Conservation (phyloP, 2,113 vertebrate species). For the Corydoras maculifer region DNA sequence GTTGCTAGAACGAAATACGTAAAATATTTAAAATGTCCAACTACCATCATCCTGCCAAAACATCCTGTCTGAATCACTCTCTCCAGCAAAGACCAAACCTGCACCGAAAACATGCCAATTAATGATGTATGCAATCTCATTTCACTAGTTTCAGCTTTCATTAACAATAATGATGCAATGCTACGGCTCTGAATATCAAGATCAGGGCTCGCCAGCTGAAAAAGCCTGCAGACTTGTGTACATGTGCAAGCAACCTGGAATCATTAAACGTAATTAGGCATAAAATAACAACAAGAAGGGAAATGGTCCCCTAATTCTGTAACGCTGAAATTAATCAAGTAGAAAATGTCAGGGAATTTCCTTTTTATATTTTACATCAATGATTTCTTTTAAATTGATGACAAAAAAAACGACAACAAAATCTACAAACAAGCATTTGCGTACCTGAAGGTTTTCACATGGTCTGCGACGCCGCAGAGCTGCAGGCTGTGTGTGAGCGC, state of each 20-base stretch:
- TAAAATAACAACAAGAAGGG: background rate
- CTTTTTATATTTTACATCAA: background rate
- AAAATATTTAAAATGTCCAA: too few species aligned
- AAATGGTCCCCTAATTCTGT: slow-evolving; percentile 6
- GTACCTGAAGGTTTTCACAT: slow-evolving; percentile 96
- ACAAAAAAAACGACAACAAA: background rate
- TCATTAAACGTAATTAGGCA: slow-evolving; percentile 4
- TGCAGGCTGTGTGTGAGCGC: slow-evolving; percentile 90
- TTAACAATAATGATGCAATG: too few species aligned
- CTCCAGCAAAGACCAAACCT: too few species aligned
- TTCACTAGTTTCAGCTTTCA: too few species aligned
- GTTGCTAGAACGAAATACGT: too few species aligned
- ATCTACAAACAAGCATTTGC: background rate
- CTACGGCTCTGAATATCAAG: too few species aligned
- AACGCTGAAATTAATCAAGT: background rate
- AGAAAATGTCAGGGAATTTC: slow-evolving; percentile 6
- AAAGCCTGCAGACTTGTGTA: background rate
- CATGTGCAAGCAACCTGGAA: background rate
- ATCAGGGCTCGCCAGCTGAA: background rate
- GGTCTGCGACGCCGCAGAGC: slow-evolving; percentile 91
- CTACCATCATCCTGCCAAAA: too few species aligned
- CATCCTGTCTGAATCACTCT: too few species aligned
- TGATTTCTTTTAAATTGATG: background rate
- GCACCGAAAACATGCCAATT: too few species aligned
- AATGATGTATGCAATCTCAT: too few species aligned